phyloP scores from a whole-genome alignment of 2,113 vertebrate genomes.

The Tupaia chinensis region DNA sequence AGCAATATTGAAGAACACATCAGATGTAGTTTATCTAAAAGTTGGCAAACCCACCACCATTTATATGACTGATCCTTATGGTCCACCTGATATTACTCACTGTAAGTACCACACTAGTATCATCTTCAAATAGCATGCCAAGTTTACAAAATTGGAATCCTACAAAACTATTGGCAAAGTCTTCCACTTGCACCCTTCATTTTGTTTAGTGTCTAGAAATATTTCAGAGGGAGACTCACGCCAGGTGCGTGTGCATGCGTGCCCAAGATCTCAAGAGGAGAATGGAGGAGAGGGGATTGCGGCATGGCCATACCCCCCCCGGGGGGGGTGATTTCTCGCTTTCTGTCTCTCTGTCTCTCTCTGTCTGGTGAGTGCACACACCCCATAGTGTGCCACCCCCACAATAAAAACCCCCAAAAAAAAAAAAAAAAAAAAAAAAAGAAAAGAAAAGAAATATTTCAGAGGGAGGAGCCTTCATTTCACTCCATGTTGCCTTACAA shows the following conservation, averaged over 20 bases:
- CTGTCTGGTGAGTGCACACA: too few species aligned
- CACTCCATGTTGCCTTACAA: not conserved
- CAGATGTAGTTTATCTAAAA: constrained; percentile 97
- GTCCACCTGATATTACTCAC: constrained; percentile 97
- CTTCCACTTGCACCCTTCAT: not conserved
- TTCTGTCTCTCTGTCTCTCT: too few species aligned
- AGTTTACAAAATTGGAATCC: not conserved
- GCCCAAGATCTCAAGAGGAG: too few species aligned
- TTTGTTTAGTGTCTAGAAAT: not conserved
- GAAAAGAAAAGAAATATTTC: not conserved
- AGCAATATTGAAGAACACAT: constrained; percentile 97
- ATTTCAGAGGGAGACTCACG: too few species aligned
- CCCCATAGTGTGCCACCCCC: too few species aligned
- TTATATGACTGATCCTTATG: constrained; percentile 97
- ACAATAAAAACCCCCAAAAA: too few species aligned
- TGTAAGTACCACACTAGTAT: constrained; percentile 89
- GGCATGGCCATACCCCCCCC: too few species aligned
- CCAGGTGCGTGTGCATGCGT: too few species aligned
- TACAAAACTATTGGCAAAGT: not conserved
- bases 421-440: too few species aligned
- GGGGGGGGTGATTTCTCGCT: too few species aligned
- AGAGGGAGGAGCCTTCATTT: not conserved
- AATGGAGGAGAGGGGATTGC: too few species aligned
- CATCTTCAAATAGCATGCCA: not conserved
- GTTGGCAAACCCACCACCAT: constrained; percentile 97